Conservation (phyloP, 2,888 invertebrate species). For the Hipparchia semele region DNA sequence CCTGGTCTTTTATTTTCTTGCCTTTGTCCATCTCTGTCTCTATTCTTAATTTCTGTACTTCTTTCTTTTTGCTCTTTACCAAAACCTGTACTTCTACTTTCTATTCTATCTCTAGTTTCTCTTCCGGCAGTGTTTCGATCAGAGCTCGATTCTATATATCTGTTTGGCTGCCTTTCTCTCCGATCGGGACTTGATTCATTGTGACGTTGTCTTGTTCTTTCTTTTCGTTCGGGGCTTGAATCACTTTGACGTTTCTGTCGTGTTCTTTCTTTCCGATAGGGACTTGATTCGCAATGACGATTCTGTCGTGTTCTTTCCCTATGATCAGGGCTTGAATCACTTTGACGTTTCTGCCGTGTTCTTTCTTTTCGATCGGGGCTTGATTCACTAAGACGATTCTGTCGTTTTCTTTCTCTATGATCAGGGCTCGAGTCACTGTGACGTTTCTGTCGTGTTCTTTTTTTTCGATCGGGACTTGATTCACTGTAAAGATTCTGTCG, state of each 20-base stretch:
- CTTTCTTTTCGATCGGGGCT: slow-evolving; percentile 4
- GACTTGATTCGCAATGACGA: background rate
- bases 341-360: background rate
- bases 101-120: background rate
- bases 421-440: background rate
- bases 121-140: background rate
- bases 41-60: slow-evolving; percentile 5
- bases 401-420: background rate
- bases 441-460: background rate
- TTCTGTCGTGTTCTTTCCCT: background rate
- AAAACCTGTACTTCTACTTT: background rate
- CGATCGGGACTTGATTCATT: slow-evolving; percentile 40
- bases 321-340: background rate
- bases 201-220: background rate
- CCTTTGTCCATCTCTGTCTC: slow-evolving; percentile 40
- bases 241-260: background rate
- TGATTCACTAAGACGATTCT: background rate
- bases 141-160: background rate
- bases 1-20: slow-evolving; percentile 40
- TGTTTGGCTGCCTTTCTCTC: background rate
- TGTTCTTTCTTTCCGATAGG: background rate
- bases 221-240: slow-evolving; percentile 1
- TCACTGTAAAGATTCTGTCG: background rate
- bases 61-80: slow-evolving; percentile 40
- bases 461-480: background rate